Evolutionary conservation across 1,140 invertebrate genomes (phyloP), one percentile per base, ranked within the genome.

Genomic region (Drosophila albomicans): DNA sequence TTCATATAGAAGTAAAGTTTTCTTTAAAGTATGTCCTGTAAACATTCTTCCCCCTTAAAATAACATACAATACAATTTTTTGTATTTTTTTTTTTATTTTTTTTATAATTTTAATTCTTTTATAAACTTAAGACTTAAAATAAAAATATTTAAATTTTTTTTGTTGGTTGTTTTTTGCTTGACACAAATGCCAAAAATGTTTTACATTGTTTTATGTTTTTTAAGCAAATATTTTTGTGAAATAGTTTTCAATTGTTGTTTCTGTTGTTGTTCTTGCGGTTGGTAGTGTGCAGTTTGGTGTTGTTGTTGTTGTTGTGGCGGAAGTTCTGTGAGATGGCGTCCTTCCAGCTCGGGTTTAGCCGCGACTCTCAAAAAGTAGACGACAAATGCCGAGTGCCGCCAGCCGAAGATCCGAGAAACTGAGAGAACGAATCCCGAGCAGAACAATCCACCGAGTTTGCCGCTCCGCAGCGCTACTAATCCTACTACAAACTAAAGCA

Each of bases 41-140:
- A 20, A 20, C 20, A 20, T 20, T 20, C 15, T 15, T 15, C 15
- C 15, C 15, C 15, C 15, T 15, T 7, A 41, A 28, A 45, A 1
- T 4, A 25, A 25, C 3, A 65, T 1, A 57, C 3, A 30, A 46
- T 25, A 62, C 45, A 11, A 49, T 41, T 58, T 64, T 73, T 43
- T 61, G 51, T 61, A 46, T 74, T 78, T 89, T 90, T 82, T 81
- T 70, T 75, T 72, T 68, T 84, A 73, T 78, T 78, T 82, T 90
- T 91, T 86, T 81, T 82, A 84, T 91, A 82, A 88, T 91, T 88
- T 89, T 91, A 91, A 91, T 91, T 91, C 89, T 91, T 91, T 91
- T 91, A 91, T 91, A 91, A 91, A 91, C 90, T 91, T 91, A 91
- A 91, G 90, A 81, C 90, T 91, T 91, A 91, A 91, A 91, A 91